Evolutionary conservation across 2,888 invertebrate genomes (phyloP).

Genomic region (Ichneumoninae sp.): DNA sequence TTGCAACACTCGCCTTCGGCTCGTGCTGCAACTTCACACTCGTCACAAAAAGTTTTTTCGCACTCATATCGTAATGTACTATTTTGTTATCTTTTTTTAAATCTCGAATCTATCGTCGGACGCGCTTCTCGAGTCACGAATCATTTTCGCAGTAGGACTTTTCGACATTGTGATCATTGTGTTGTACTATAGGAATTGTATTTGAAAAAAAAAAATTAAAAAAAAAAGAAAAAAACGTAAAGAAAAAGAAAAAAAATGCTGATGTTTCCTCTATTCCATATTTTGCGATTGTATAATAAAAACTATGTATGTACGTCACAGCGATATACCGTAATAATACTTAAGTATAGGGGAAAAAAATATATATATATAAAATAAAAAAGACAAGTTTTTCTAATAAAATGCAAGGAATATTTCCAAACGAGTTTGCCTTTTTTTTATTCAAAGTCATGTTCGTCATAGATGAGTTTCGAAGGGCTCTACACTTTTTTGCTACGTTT

Average conservation of each 20-base stretch:
- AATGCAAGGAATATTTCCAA: slow-evolving; percentile 55
- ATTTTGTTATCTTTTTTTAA: background rate
- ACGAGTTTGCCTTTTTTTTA: slow-evolving; percentile 15
- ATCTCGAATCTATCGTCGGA: slow-evolving; percentile 22
- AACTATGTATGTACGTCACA: slow-evolving; percentile 62
- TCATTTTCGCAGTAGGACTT: slow-evolving; percentile 61
- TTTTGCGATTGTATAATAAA: slow-evolving; percentile 77
- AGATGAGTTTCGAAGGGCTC: background rate
- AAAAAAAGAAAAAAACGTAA: background rate
- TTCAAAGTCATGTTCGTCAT: background rate
- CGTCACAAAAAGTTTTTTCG: no score
- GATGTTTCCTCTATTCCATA: slow-evolving; percentile 71
- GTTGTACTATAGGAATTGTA: slow-evolving; percentile 57
- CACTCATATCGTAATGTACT: background rate
- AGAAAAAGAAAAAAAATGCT: slow-evolving; percentile 32
- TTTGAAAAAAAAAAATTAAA: background rate
- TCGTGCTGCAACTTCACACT: no score
- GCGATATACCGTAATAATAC: slow-evolving; percentile 55
- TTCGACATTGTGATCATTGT: slow-evolving; percentile 54
- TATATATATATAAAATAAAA: slow-evolving; percentile 48
- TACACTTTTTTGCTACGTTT: slow-evolving; percentile 70
- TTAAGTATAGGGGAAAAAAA: slow-evolving; percentile 53
- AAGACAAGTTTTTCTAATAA: slow-evolving; percentile 60
- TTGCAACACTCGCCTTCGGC: no score
- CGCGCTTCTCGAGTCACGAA: slow-evolving; percentile 34